Evolutionary conservation across 2,113 vertebrate species (phyloP).

Genomic region (Salvelinus sp.): DNA sequence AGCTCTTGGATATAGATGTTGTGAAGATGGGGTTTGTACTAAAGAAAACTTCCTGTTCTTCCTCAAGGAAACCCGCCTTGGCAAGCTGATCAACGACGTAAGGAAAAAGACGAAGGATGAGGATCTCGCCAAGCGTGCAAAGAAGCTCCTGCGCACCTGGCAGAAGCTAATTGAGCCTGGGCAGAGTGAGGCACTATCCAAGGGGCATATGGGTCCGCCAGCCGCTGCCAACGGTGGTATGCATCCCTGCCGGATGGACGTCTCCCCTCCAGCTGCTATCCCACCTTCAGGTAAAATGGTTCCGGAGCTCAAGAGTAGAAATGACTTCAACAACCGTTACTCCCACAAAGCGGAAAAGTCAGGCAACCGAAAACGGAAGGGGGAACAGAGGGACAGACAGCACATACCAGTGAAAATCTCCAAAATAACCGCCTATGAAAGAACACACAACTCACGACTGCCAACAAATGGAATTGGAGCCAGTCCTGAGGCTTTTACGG

Average conservation of each 20-base stretch:
- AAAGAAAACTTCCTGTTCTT: background rate
- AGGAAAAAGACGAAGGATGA: constrained; percentile 92
- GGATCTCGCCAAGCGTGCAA: constrained; percentile 91
- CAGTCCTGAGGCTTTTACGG: constrained; percentile 78
- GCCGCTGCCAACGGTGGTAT: constrained; percentile 76
- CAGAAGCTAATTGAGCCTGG: constrained; percentile 88
- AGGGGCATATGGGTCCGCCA: constrained; percentile 69
- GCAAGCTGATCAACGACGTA: constrained; percentile 94
- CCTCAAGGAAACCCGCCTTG: constrained; percentile 88
- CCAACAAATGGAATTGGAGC: constrained; percentile 79
- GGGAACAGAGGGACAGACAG: constrained; percentile 78
- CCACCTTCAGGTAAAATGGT: constrained; percentile 65
- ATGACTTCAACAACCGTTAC: constrained; percentile 83
- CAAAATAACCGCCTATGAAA: constrained; percentile 75
- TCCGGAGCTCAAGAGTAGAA: constrained; percentile 82
- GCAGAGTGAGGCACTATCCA: constrained; percentile 74
- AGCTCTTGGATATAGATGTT: background rate
- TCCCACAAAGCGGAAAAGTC: constrained; percentile 75
- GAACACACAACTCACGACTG: constrained; percentile 74
- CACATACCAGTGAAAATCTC: constrained; percentile 76
- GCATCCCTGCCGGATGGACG: constrained; percentile 76
- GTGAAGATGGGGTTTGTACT: background rate
- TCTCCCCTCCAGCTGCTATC: constrained; percentile 54
- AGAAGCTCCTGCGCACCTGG: constrained; percentile 90
- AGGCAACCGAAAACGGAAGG: constrained; percentile 78